Conservation (phyloP, 2,113 vertebrate species). For the Phylloscopus whistleri region DNA sequence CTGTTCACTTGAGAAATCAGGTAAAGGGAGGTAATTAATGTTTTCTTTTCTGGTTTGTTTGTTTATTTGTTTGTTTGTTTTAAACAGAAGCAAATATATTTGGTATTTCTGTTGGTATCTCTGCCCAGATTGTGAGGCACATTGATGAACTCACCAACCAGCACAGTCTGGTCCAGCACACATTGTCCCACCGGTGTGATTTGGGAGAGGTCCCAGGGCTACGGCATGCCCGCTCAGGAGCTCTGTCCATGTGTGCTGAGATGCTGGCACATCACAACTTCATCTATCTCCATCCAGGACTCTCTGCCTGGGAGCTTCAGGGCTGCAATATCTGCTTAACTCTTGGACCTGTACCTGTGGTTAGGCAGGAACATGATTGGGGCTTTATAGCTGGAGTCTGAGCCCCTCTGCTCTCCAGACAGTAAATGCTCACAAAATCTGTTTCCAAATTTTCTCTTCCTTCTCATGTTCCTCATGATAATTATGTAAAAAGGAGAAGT, state of each 20-base stretch:
- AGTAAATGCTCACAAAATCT: not conserved
- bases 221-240: not conserved
- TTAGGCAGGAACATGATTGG: not conserved
- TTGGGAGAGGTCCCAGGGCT: not conserved
- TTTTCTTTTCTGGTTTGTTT: not conserved
- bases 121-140: not conserved
- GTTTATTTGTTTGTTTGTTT: not conserved
- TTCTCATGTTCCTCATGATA: not conserved
- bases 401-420: not conserved
- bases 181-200: rapidly evolving
- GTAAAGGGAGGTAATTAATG: not conserved
- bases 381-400: not conserved
- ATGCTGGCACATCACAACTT: not conserved
- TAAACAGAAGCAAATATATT: not conserved
- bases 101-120: not conserved
- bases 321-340: not conserved
- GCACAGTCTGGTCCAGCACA: not conserved
- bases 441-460: not conserved
- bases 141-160: not conserved
- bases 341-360: not conserved
- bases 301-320: not conserved
- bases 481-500: not conserved
- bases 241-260: not conserved
- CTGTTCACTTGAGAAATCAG: not conserved
- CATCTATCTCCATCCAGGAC: too few species aligned